Evolutionary conservation across 1,140 invertebrate genomes (phyloP), one percentile per base, ranked within the genome.

Genomic region (Cheumatopsyche charites): DNA sequence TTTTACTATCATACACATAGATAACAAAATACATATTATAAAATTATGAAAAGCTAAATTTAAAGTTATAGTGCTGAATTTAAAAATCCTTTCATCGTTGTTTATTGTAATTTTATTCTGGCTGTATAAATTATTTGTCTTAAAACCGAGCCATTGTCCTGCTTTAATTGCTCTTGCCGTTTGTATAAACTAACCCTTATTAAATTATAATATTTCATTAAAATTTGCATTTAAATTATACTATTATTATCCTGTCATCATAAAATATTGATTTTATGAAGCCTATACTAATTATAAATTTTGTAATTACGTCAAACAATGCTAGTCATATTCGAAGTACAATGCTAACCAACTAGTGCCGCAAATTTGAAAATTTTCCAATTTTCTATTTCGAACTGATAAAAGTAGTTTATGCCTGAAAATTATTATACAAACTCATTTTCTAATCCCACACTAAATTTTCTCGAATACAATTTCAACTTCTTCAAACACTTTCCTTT

Each of bases 181-280:
- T 58, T 58, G 55, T 58, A 25, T 58, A 19, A 23, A 58, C 55
- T 58, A 58, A 43, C 62, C 62, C 62, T 23, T 41, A 42, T 63
- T 63, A 63, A 63, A 63, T 41, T 63, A 63, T 21, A 43, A 63
- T 63, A 13, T 63, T 42, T 63, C 41, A 63, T 41, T 63, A n/a
- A 63, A 63, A 63, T 63, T 63, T 42, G 62, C 62, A 63, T 63
- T 63, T 43, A 63, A 63, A 63, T 63, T n/a, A 43, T 41, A 63
- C 29, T 23, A 15, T 19, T 42, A 63, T 63, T 63, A 63, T 63
- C 29, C 36, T 63, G 15, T 23, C 17, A 23, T 12, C 15, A 7
- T 42, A 42, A 17, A 42, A 23, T 25, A 63, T 29, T 42, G 62
- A 19, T 13, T 5, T 19, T n/a, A 25, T 25, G 17, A 63, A 42